A percentile compares a stretch with the other conserved stretches of the same genome.
These are phyloP conservation scores for Cyprinodon variegatus DNA, from an alignment of 2,113 vertebrate genomes.

Conservation along the genomic window DNA sequence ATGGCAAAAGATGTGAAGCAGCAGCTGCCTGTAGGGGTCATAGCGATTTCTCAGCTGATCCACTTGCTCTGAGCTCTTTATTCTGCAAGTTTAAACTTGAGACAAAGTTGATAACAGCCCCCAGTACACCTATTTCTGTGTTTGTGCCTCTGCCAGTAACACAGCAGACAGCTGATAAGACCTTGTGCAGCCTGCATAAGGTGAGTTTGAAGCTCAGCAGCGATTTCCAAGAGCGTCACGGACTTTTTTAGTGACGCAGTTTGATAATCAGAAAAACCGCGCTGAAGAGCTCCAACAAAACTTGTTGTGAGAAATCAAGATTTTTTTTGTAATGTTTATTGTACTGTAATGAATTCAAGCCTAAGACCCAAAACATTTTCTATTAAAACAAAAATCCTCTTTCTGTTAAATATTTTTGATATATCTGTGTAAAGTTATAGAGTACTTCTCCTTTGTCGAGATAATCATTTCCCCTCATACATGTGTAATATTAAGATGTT, in stretches of 20 bases:
- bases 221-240: constrained; percentile 45
- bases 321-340: too few relatives aligned
- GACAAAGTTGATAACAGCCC: constrained; percentile 39
- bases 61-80: background rate
- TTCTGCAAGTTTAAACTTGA: constrained; percentile 44
- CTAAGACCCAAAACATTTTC: too few relatives aligned
- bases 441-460: too few relatives aligned
- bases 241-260: constrained; percentile 24
- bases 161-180: constrained; percentile 46
- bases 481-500: too few relatives aligned
- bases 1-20: background rate
- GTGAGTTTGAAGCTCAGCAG: constrained; percentile 31
- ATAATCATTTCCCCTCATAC: too few relatives aligned
- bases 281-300: constrained; percentile 6
- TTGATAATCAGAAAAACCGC: background rate
- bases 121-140: constrained; percentile 27
- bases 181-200: constrained; percentile 19
- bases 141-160: constrained; percentile 62
- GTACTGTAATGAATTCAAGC: too few relatives aligned
- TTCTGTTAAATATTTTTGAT: too few relatives aligned
- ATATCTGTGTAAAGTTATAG: too few relatives aligned
- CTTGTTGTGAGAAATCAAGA: background rate
- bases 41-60: constrained; percentile 3
- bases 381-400: too few relatives aligned
- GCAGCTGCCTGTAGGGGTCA: background rate